Evolutionary conservation across 2,888 invertebrate species (phyloP).

Genomic region (Oligia fasciuncula): DNA sequence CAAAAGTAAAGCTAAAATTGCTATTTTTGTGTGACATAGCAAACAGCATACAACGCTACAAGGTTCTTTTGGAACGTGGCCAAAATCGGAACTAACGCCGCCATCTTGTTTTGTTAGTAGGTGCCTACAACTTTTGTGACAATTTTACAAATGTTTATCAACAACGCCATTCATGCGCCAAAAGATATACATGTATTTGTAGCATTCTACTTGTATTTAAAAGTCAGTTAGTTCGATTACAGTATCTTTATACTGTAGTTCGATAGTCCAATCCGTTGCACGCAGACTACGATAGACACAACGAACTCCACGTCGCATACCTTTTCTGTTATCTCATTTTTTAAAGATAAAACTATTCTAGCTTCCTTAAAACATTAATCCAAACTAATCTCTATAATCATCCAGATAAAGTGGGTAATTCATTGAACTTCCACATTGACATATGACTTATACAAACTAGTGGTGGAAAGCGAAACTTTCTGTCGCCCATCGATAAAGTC

Average conservation of each 20-base stretch:
- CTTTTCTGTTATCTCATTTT: slow-evolving; percentile 85
- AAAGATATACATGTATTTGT: neutral
- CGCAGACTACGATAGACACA: slow-evolving; percentile 59
- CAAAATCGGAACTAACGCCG: no score
- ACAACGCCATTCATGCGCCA: neutral
- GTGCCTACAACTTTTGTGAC: neutral
- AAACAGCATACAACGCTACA: no score
- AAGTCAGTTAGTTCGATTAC: neutral
- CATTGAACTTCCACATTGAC: slow-evolving; percentile 62
- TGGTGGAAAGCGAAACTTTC: slow-evolving; percentile 72
- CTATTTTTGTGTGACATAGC: neutral
- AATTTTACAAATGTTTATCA: neutral
- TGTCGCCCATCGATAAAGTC: slow-evolving; percentile 81
- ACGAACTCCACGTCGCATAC: slow-evolving; percentile 68
- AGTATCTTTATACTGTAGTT: no score
- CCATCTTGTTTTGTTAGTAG: neutral
- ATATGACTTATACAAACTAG: slow-evolving; percentile 69
- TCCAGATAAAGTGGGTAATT: slow-evolving; percentile 70
- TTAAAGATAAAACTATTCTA: slow-evolving; percentile 81
- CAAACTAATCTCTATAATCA: slow-evolving; percentile 68
- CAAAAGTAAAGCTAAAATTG: neutral
- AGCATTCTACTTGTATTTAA: neutral
- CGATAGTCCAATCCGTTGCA: slow-evolving; percentile 49
- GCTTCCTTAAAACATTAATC: slow-evolving; percentile 68
- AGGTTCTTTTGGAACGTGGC: no score